phyloP scores from a whole-genome alignment of 2,113 vertebrate species.

The Centrocercus urophasianus region DNA sequence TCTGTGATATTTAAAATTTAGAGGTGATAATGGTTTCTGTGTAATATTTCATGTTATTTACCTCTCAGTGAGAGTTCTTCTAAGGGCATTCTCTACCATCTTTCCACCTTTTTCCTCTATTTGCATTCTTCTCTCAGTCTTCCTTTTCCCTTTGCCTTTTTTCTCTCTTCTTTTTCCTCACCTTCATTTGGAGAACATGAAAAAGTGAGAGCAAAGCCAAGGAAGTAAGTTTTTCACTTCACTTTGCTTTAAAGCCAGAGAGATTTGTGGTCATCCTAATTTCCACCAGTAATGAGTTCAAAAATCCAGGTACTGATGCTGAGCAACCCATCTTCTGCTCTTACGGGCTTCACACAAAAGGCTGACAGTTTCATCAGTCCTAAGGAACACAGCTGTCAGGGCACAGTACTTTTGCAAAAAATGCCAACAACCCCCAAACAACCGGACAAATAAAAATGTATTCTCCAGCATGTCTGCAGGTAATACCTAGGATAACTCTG shows the following conservation, averaged over 20 bases:
- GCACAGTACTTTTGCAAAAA: not conserved
- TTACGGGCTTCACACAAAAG: not conserved
- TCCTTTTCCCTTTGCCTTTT: not conserved
- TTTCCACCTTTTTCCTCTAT: not conserved
- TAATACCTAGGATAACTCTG: not conserved
- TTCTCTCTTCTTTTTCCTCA: not conserved
- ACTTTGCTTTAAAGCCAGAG: not conserved
- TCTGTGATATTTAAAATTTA: not conserved
- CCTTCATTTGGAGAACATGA: not conserved
- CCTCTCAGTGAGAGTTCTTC: not conserved
- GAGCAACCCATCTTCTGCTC: not conserved
- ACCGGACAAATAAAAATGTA: not conserved
- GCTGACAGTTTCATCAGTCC: not conserved
- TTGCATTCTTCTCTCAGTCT: not conserved
- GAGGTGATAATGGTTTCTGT: not conserved
- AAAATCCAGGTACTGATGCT: not conserved
- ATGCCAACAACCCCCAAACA: not conserved
- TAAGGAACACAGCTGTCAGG: not conserved
- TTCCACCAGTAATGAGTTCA: not conserved
- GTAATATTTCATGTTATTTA: not conserved
- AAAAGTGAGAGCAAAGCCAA: not conserved
- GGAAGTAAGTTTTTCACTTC: not conserved
- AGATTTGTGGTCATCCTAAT: conserved; percentile 12
- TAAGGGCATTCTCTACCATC: not conserved
- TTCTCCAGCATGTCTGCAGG: not conserved